Conservation (phyloP, 2,113 vertebrate species). For the Vidua macroura region DNA sequence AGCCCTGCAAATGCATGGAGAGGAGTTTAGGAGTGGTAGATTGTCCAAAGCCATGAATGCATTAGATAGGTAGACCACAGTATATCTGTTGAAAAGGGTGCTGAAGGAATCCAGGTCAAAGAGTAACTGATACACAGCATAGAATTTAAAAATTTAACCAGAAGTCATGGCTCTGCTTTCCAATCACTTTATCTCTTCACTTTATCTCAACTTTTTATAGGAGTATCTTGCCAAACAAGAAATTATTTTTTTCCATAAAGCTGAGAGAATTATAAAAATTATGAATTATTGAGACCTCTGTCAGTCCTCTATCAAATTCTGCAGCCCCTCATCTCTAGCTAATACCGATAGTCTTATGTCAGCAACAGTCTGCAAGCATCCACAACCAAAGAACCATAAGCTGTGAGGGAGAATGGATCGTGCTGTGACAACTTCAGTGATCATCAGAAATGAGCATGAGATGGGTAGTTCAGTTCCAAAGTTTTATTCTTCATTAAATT, state of each 20-base stretch:
- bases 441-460: not conserved
- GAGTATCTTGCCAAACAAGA: not conserved
- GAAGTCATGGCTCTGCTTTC: not conserved
- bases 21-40: not conserved
- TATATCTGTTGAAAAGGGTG: not conserved
- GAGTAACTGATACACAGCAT: not conserved
- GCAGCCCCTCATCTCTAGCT: not conserved
- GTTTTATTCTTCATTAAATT: not conserved
- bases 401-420: not conserved
- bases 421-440: not conserved
- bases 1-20: not conserved
- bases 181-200: not conserved
- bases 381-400: not conserved
- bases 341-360: not conserved
- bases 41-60: not conserved
- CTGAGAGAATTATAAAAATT: not conserved
- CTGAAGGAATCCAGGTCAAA: not conserved
- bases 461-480: not conserved
- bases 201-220: not conserved
- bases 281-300: accelerated
- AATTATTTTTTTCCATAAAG: not conserved
- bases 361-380: not conserved
- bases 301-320: not conserved
- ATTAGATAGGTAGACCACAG: not conserved
- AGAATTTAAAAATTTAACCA: not conserved